Evolutionary conservation across 1,140 invertebrate species (phyloP), one percentile per base, ranked within the genome.

Genomic region (Venturia canescens): DNA sequence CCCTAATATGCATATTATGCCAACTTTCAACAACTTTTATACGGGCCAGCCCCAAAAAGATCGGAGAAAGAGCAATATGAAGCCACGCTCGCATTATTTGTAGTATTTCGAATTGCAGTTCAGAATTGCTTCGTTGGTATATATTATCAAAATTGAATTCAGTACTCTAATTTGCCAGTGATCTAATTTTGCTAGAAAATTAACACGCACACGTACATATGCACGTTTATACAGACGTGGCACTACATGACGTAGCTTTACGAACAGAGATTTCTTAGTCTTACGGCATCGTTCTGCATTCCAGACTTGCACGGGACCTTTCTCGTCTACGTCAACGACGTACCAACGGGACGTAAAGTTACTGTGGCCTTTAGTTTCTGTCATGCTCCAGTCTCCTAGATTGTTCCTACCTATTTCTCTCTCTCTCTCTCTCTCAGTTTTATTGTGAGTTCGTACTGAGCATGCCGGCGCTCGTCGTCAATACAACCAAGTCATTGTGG

Each of bases 401-500:
- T 27, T 29, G 23, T 63, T 26, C n/a, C n/a, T n/a, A n/a, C n/a
- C n/a, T n/a, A n/a, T n/a, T n/a, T n/a, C n/a, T n/a, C n/a, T n/a
- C n/a, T n/a, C n/a, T n/a, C n/a, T 60, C 26, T 1, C 29, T 21
- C 66, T 31, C 31, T 26, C 27, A 23, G 3, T 66, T n/a, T 18
- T n/a, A n/a, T 66, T 44, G 57, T 18, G 15, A 31, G 23, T 23
- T 57, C 63, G 27, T 60, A 23, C n/a, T 23, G 11, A 53, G 50
- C n/a, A n/a, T 63, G 60, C 60, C 27, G 60, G 27, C 18, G 18
- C 21, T 13, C n/a, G 70, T 31, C 48, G 72, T 74, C 70, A 21
- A 31, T 15, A 66, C 67, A 63, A 85, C 76, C 74, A 83, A 81
- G 66, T 84, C 83, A 79, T 81, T 85, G 80, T 83, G 85, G 87